Evolutionary conservation across 1,140 invertebrate genomes (phyloP).

Genomic region (Capitella teleta): DNA sequence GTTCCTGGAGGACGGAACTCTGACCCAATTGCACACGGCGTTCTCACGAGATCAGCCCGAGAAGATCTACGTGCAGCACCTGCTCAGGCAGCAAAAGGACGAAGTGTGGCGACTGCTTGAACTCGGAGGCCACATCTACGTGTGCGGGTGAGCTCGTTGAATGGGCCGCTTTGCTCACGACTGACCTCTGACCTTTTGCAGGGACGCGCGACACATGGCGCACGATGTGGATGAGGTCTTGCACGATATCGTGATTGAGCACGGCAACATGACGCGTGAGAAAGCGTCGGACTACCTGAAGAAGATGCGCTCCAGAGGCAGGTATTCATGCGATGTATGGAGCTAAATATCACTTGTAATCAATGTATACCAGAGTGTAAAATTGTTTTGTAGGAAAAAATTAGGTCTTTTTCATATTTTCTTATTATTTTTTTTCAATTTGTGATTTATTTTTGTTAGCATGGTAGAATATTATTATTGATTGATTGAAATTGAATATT

Average conservation of each 20-base stretch:
- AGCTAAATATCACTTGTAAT: too few relatives aligned
- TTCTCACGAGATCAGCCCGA: constrained; percentile 85
- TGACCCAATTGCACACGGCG: constrained; percentile 59
- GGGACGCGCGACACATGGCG: constrained; percentile 10
- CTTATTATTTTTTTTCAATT: too few relatives aligned
- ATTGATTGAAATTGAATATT: too few relatives aligned
- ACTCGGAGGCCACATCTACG: constrained; percentile 84
- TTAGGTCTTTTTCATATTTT: too few relatives aligned
- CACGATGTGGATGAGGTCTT: constrained; percentile 5
- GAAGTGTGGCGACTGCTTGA: constrained; percentile 86
- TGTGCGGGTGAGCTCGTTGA: constrained; percentile 98
- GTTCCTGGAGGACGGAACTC: constrained; percentile 61
- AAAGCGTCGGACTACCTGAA: constrained; percentile 86
- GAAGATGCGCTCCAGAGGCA: constrained; percentile 92
- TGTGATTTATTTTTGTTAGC: too few relatives aligned
- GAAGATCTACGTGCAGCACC: constrained; percentile 91
- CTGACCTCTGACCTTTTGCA: constrained; percentile 98
- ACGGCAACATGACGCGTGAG: constrained; percentile 42
- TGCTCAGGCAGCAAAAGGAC: constrained; percentile 74
- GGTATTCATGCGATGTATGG: constrained; percentile 98
- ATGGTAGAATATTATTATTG: too few relatives aligned
- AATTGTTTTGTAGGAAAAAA: too few relatives aligned
- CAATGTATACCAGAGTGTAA: too few relatives aligned
- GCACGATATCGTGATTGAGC: background rate
- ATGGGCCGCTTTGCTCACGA: too few relatives aligned